Evolutionary conservation across 2,888 invertebrate genomes (phyloP), one percentile per base, ranked within the genome.

Genomic region (Mythimna ferrago): DNA sequence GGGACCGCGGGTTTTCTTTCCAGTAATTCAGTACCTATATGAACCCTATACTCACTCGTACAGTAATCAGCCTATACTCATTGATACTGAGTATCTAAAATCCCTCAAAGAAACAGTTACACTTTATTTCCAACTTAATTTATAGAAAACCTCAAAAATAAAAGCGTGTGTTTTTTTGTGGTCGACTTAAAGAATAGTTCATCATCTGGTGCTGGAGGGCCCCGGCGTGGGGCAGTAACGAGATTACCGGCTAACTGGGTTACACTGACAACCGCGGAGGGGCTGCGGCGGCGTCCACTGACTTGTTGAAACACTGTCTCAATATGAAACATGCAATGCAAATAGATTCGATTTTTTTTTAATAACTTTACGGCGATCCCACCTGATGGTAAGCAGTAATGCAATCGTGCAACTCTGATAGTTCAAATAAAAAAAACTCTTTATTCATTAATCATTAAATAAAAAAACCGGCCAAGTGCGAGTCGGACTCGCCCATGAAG

Each of bases 101-200:
- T 6, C 16, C 48, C 48, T 48, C 6, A 48, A 16, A 1, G 3
- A 44, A 16, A 48, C 5, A 6, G 48, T 2, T 16, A 48, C 6
- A 48, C 6, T 16, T 48, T 48, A 6, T 48, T 48, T 48, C 48
- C 11, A 14, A 26, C 9, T 57, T 35, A n/a, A 1, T 6, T 60
- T 11, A 7, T 9, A 14, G 11, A 60, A 21, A 26, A 26, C 26
- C 26, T 26, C 6, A 38, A 16, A 64, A 69, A 41, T 4, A 14
- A 66, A 41, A 38, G 2, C 5, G 21, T 2, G n/a, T 48, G 65
- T 83, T 83, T 82, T 82, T 77, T 65, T 74, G 70, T 53, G 81
- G 84, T 81, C 80, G 80, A 72, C 71, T 79, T 89, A 92, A 92
- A 94, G 93, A 95, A 94, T 94, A 91, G 93, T 91, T 94, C 93